These are phyloP conservation scores for Heptranchias perlo DNA, from an alignment of 2,113 vertebrate species.

Conservation along the genomic window DNA sequence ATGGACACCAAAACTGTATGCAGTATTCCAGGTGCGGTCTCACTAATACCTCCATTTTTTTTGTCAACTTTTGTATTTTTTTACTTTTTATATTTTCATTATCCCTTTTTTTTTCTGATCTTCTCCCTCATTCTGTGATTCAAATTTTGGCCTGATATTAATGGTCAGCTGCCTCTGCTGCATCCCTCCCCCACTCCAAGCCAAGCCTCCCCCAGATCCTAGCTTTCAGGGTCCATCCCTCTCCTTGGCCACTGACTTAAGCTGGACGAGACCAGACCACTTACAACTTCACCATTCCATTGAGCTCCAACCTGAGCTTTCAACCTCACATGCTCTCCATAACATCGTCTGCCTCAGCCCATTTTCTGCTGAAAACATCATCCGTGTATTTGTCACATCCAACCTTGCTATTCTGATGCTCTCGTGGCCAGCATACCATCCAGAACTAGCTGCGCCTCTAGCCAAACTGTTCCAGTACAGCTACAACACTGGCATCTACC, in stretches of 20 bases:
- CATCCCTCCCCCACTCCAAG: not conserved
- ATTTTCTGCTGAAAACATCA: not conserved
- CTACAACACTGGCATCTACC: too few relatives aligned
- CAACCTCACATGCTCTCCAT: not conserved
- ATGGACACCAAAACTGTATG: too few relatives aligned
- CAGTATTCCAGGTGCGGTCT: too few relatives aligned
- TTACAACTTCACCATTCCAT: not conserved
- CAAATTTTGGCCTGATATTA: not conserved
- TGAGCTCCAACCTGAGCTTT: not conserved
- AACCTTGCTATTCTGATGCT: not conserved
- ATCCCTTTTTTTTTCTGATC: not conserved
- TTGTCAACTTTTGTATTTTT: not conserved
- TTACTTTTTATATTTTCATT: not conserved
- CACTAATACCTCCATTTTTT: not conserved
- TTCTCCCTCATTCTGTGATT: not conserved
- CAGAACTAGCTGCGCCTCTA: too few relatives aligned
- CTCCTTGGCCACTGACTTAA: not conserved
- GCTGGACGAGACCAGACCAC: not conserved
- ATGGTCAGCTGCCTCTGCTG: not conserved
- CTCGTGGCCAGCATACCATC: not conserved
- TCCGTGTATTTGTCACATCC: not conserved
- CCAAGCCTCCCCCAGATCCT: too few relatives aligned
- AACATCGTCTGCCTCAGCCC: not conserved
- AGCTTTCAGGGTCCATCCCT: too few relatives aligned
- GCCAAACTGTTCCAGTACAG: too few relatives aligned